Base-by-base conservation (phyloP, 1,140 invertebrate genomes). In the Plectus sambesii region DNA sequence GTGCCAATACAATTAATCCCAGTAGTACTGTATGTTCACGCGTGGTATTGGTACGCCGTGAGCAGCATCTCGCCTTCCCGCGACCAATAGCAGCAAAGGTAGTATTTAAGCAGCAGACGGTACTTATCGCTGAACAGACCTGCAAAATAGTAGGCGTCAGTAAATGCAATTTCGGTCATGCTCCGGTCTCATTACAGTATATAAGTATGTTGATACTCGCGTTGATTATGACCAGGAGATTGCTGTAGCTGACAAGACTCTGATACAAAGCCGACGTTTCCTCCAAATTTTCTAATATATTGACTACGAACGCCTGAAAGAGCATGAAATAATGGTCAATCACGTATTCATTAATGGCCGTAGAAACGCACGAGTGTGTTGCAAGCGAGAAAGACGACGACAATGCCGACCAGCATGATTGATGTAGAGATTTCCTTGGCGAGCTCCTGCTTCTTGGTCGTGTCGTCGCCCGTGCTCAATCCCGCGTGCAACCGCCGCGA, bases 351-450 rank as follows among this genome's bases (percentile, higher is more conserved):
- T 43, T 43, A n/a, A 5, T 36, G 42, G 5, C 5, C 9, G n/a
- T 43, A n/a, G n/a, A 6, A 3, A 49, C 53, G 45, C 50, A 62
- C 60, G 54, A 62, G 42, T 19, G 62, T 62, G 36, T 62, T 62
- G 42, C 61, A 62, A 12, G 40, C 17, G 24, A 62, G 39, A 46
- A 62, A 62, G 23, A 60, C 61, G n/a, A 62, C 22, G 2, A 62
- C 61, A 41, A 62, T 66, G 8, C 58, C 62, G 23, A 62, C 62
- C 2, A 62, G 51, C 61, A 62, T 62, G 22, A 65, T 51, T 19
- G 62, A 62, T 1, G 61, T 62, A 17, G 47, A 42, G 9, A 66
- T 66, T 43, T 62, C 61, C 46, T 62, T 62, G 24, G 61, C 62
- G 17, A 66, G 33, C 38, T 62, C 62, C 42, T 62, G 59, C 37